These are phyloP conservation scores for Hucho hucho DNA, from an alignment of 2,113 vertebrate genomes.

Conservation along the genomic window DNA sequence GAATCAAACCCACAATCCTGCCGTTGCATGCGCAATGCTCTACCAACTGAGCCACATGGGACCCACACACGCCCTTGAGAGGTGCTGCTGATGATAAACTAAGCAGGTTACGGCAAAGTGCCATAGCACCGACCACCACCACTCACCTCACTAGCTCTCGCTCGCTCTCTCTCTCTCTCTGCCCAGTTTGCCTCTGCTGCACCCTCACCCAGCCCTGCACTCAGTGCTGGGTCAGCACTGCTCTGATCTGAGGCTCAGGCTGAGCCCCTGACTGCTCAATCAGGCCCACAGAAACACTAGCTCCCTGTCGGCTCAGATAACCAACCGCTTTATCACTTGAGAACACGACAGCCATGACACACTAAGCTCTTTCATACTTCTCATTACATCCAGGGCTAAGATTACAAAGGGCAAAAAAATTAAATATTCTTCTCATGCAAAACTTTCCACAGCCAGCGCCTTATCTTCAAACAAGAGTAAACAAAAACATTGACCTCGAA, in stretches of 20 bases:
- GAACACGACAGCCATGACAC: slow-evolving; percentile 9
- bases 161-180: neutral
- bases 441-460: slow-evolving; percentile 26
- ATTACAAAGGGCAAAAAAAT: slow-evolving; percentile 22
- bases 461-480: neutral
- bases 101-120: slow-evolving; percentile 57
- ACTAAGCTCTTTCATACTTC: slow-evolving; percentile 14
- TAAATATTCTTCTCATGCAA: neutral
- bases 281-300: slow-evolving; percentile 14
- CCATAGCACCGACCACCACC: slow-evolving; percentile 35
- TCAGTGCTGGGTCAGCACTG: slow-evolving; percentile 22
- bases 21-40: no score
- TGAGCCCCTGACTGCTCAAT: neutral
- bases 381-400: slow-evolving; percentile 30
- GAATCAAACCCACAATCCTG: no score
- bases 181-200: slow-evolving; percentile 6
- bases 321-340: slow-evolving; percentile 25
- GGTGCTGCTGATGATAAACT: slow-evolving; percentile 45
- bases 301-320: slow-evolving; percentile 19
- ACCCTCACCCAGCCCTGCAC: slow-evolving; percentile 22
- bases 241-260: neutral
- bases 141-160: slow-evolving; percentile 36
- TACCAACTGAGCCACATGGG: neutral
- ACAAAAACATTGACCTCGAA: neutral
- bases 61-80: slow-evolving; percentile 47